Evolutionary conservation across 2,888 invertebrate species (phyloP), one percentile per base, ranked within the genome.

Genomic region (Rotaria macrura): DNA sequence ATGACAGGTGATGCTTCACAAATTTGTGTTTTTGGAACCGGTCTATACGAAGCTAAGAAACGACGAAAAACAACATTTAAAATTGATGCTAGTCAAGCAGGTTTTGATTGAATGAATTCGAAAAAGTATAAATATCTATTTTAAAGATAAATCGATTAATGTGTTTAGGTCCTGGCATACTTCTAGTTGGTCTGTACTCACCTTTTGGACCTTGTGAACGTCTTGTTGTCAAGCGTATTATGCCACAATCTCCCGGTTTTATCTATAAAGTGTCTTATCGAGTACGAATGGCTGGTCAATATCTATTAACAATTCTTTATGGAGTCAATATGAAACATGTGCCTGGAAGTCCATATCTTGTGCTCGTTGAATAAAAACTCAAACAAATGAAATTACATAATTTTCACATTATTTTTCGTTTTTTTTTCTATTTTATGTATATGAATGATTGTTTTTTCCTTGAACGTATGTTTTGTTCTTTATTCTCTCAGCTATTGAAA

Each of bases 51-150:
- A 79, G 79, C 79, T n/a, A 79, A 79, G 14, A 43, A 43, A 43
- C 25, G 38, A 79, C 23, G 14, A 25, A 79, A 79, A 43, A 25
- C 79, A 25, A 79, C 40, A 43, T 79, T 79, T 79, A 40, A 79
- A 43, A 43, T 79, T 14, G 79, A 79, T 79, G 79, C 79, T 12
- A 79, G 79, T n/a, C 40, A 43, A 79, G 43, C 79, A 79, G 79
- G 79, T 79, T 9, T 14, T 12, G n/a, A 9, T 6, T 5, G 9
- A 65, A 65, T 65, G 20, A 25, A 25, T 25, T 25, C 17, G 9
- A 47, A 49, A 25, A 43, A 43, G 43, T n/a, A n/a, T n/a, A 43
- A 17, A 79, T n/a, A 25, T 10, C 43, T n/a, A 3, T 25, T 2
- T 29, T 40, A 23, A 40, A 23, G 25, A 12, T 43, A 9, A 40